Evolutionary conservation across 2,113 vertebrate genomes (phyloP).

Genomic region (Sitta europaea): DNA sequence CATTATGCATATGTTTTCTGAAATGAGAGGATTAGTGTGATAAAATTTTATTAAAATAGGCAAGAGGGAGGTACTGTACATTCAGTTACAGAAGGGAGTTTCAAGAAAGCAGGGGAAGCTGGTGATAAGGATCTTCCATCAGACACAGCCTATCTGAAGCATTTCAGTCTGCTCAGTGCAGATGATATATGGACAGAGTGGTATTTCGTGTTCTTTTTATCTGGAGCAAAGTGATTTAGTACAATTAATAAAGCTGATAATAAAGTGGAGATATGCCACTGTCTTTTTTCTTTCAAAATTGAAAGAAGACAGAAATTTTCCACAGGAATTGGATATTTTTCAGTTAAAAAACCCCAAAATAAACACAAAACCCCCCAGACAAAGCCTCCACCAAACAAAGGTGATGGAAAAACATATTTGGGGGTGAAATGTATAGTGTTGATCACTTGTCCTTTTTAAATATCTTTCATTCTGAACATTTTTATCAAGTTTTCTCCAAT

Average conservation of each 20-base stretch:
- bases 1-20: slow-evolving; percentile 38
- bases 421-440: not conserved
- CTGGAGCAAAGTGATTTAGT: not conserved
- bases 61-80: not conserved
- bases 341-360: not conserved
- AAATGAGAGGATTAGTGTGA: not conserved
- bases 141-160: not conserved
- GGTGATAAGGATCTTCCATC: not conserved
- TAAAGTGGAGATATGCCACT: not conserved
- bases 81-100: not conserved
- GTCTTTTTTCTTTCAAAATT: not conserved
- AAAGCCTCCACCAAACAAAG: not conserved
- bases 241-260: slow-evolving; percentile 13
- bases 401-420: not conserved
- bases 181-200: not conserved
- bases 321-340: not conserved
- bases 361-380: not conserved
- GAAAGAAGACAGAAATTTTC: not conserved
- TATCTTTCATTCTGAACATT: not conserved
- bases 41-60: slow-evolving; percentile 7
- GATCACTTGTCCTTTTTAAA: not conserved
- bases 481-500: not conserved
- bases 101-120: not conserved
- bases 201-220: not conserved
- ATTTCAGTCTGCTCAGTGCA: not conserved